Percentiles rank a stretch among this genome's conserved stretches.
These are phyloP conservation scores for Parelbella ahira DNA, from an alignment of 2,888 invertebrate species.

Conservation along the genomic window DNA sequence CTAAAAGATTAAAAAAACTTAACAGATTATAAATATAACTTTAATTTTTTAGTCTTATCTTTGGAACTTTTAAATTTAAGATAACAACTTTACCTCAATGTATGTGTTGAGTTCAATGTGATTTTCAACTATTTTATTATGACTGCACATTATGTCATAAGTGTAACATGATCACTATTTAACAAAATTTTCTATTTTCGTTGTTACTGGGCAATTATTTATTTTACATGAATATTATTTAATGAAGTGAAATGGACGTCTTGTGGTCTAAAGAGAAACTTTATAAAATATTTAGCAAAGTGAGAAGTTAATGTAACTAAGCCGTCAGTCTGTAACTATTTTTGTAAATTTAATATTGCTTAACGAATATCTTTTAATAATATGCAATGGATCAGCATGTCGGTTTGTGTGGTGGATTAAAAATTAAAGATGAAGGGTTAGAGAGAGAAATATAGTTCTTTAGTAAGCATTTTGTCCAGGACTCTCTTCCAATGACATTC, in stretches of 20 bases:
- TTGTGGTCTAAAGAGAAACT: slow-evolving; percentile 44
- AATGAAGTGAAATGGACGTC: slow-evolving; percentile 40
- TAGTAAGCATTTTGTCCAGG: slow-evolving; percentile 31
- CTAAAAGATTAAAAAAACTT: too few relatives aligned
- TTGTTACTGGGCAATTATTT: too few relatives aligned
- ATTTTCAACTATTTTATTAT: slow-evolving; percentile 24
- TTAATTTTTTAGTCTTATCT: too few relatives aligned
- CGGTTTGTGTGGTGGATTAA: neutral
- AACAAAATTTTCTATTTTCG: slow-evolving; percentile 21
- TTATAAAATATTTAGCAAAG: slow-evolving; percentile 40
- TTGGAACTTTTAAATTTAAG: too few relatives aligned
- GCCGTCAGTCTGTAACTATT: neutral
- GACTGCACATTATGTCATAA: too few relatives aligned
- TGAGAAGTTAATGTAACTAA: slow-evolving; percentile 26
- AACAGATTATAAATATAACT: too few relatives aligned
- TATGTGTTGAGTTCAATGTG: too few relatives aligned
- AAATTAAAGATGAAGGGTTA: neutral
- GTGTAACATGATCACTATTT: too few relatives aligned
- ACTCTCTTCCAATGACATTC: slow-evolving; percentile 31
- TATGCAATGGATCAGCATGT: too few relatives aligned
- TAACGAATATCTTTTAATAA: too few relatives aligned
- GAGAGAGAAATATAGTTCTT: slow-evolving; percentile 1
- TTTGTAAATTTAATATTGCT: too few relatives aligned
- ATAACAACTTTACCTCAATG: too few relatives aligned
- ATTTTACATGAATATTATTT: slow-evolving; percentile 7